phyloP scores from a whole-genome alignment of 2,888 invertebrate species.

The Neoscelio sp. region DNA sequence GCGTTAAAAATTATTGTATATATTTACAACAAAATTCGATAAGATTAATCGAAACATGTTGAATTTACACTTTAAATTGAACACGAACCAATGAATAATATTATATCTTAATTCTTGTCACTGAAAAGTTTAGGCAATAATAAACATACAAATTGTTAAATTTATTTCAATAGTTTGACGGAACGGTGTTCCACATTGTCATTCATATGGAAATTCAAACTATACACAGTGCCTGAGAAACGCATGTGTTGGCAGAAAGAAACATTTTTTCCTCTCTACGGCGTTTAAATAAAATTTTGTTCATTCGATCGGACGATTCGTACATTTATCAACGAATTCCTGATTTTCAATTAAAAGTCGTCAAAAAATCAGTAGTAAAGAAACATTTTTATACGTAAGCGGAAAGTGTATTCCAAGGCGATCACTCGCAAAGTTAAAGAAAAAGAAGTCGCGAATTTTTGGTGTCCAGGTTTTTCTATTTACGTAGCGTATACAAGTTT shows the following conservation, averaged over 20 bases:
- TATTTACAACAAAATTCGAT: no score
- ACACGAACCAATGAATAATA: no score
- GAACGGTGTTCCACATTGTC: slow-evolving; percentile 12
- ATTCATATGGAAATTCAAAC: slow-evolving; percentile 46
- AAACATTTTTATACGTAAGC: slow-evolving; percentile 50
- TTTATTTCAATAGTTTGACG: slow-evolving; percentile 24
- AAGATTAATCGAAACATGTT: no score
- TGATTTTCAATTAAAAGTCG: slow-evolving; percentile 24
- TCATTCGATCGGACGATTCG: not conserved
- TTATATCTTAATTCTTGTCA: no score
- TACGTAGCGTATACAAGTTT: slow-evolving; percentile 40
- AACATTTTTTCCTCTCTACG: slow-evolving; percentile 28
- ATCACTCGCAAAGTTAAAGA: not conserved
- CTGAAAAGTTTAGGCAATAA: not conserved
- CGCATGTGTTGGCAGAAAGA: slow-evolving; percentile 55
- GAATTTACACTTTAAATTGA: no score
- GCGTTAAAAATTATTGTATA: no score
- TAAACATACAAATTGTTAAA: not conserved
- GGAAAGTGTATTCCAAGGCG: no score
- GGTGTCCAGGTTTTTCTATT: slow-evolving; percentile 61
- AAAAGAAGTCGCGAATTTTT: slow-evolving; percentile 42
- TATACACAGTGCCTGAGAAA: slow-evolving; percentile 63
- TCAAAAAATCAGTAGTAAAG: slow-evolving; percentile 52
- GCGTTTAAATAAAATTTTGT: slow-evolving; percentile 13
- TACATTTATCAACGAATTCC: not conserved